Base-by-base conservation (phyloP, 1,140 invertebrate species). In the Myzus persicae region DNA sequence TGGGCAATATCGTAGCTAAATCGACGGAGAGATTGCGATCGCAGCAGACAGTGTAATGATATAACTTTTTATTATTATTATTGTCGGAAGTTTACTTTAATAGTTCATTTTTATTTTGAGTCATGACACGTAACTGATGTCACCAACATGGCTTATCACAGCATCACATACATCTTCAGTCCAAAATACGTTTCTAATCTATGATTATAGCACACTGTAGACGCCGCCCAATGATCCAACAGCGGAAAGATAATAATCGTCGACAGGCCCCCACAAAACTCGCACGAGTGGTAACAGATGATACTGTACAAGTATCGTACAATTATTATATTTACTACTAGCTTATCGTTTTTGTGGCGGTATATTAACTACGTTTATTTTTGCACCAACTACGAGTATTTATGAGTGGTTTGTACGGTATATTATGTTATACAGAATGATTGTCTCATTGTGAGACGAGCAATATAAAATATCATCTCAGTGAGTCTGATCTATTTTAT, bases 321-420 rank as follows among this genome's bases (percentile, higher is more conserved):
- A 40, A 40, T 9, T 40, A 84, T 20, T 36, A 82, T 40, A 18
- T 44, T 44, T 11, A n/a, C 7, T 7, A 31, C 26, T 85, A 26
- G 40, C 26, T n/a, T 44, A 85, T 44, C 40, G 26, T 42, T 85
- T 85, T 85, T 18, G 40, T 31, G 4, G 5, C 26, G 26, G 84
- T 44, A 42, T 40, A 85, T 44, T 85, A 85, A 85, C 42, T 11
- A 85, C 82, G 40, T 85, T 85, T 85, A 85, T 85, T 42, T 84
- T 38, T 84, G 22, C 7, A 42, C 2, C 82, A 26, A 84, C 22
- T n/a, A 36, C 11, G 5, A 48, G 14, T 51, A 51, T 67, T 14
- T 76, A 20, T 14, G 31, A 18, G 14, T 18, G 3, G 11, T n/a
- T 5, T n/a, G 14, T n/a, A 26, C 14, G 26, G 24, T 31, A 54